Base-by-base conservation (phyloP, 1,140 invertebrate species). In the fruit fly (Drosophila melanogaster) region DNA sequence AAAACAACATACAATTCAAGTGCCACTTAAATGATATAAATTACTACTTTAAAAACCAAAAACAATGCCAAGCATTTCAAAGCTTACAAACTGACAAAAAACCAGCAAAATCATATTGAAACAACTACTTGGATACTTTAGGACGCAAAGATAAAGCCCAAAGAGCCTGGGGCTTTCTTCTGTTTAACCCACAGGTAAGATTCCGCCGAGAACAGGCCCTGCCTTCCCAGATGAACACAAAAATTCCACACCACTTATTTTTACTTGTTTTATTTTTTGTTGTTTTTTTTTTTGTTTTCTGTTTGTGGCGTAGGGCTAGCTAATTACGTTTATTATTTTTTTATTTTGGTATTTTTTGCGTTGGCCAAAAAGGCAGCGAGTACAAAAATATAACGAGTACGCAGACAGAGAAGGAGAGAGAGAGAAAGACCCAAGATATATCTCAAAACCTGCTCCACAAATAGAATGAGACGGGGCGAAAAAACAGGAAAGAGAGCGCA, bases 311-410 rank as follows among this genome's bases (percentile, higher is more conserved):
- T 73, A 86, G 77, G 81, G 79, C 79, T 77, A 77, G 81, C 81
- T 85, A 81, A 86, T 85, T 85, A 81, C 81, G 78, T 80, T 71
- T 55, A 17, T 30, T 46, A 30, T 40, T 56, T 55, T 50, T 51
- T 44, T 57, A 57, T 75, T 71, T 78, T 66, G 57, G 61, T 77
- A 77, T 80, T 81, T 81, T 81, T 84, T 66, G 77, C 77, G 79
- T 70, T 86, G 81, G 76, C 83, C 79, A 89, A 83, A 87, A 89
- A 60, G 66, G 47, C 64, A 64, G 77, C 84, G 84, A 87, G 84
- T 89, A 51, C 11, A 37, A 1, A 37, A 37, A 64, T 15, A 11
- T 40, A 74, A 46, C 84, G 84, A 87, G 84, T 89, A 44, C 35
- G 44, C 41, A 50, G 60, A 79, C 38, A 71, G 58, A 43, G 37